Evolutionary conservation across 1,140 invertebrate genomes (phyloP).

Genomic region (Acromyrmex heyeri): DNA sequence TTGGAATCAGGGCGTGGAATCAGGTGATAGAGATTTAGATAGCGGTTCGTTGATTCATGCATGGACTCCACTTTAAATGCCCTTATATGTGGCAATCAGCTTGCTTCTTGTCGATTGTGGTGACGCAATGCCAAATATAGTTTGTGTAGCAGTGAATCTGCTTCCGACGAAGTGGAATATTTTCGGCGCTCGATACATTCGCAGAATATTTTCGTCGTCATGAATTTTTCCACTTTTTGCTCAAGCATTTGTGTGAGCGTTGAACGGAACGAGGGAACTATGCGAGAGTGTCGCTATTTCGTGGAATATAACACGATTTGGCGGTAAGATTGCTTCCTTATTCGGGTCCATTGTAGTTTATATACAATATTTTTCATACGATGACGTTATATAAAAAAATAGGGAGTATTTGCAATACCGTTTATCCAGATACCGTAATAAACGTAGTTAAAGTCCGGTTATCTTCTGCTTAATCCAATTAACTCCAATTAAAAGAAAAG

Average conservation of each 20-base stretch:
- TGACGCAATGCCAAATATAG: not conserved
- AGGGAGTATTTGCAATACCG: too few relatives aligned
- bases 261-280: not conserved
- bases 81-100: constrained; percentile 61
- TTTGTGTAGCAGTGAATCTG: constrained; percentile 56
- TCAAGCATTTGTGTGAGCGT: constrained; percentile 39
- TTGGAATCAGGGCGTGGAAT: not conserved
- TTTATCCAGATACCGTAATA: too few relatives aligned
- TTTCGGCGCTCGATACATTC: constrained; percentile 38
- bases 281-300: not conserved
- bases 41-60: constrained; percentile 37
- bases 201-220: constrained; percentile 53
- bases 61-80: constrained; percentile 48
- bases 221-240: constrained; percentile 62
- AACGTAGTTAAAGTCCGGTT: too few relatives aligned
- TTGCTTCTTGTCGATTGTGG: constrained; percentile 57
- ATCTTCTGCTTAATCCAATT: too few relatives aligned
- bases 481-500: too few relatives aligned
- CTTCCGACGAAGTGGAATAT: constrained; percentile 69
- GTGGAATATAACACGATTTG: constrained; percentile 25
- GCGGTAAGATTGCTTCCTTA: constrained; percentile 17
- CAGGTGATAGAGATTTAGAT: not conserved
- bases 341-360: not conserved
- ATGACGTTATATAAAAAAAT: not conserved
- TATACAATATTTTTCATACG: not conserved